phyloP scores from a whole-genome alignment of 2,888 invertebrate genomes.

The Frankliniella intonsa region DNA sequence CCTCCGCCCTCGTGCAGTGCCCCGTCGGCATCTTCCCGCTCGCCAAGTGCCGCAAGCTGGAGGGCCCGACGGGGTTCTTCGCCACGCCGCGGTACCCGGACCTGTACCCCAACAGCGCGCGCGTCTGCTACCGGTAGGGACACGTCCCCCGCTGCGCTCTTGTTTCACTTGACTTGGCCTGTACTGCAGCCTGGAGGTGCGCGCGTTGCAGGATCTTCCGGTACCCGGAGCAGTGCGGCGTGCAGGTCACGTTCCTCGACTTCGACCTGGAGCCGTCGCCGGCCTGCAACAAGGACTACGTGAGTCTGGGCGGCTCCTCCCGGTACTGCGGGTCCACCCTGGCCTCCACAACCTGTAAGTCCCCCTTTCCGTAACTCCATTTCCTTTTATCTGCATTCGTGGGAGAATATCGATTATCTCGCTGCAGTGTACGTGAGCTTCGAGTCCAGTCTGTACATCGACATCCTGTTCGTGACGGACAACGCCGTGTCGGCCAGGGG shows the following conservation, averaged over 20 bases:
- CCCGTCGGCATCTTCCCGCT: constrained; percentile 25
- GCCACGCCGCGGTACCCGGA: constrained; percentile 49
- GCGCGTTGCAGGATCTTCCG: constrained; percentile 31
- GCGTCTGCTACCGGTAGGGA: constrained; percentile 49
- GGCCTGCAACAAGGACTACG: constrained; percentile 48
- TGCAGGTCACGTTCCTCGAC: constrained; percentile 47
- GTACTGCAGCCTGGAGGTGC: neutral
- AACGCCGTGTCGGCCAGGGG: neutral
- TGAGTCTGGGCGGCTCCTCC: constrained; percentile 44
- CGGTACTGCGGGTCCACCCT: constrained; percentile 45
- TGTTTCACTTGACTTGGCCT: neutral
- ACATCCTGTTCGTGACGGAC: constrained; percentile 2
- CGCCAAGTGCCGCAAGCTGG: constrained; percentile 43
- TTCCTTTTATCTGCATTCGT: neutral
- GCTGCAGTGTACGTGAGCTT: neutral
- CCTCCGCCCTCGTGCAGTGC: constrained; percentile 28
- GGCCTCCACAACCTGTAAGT: neutral
- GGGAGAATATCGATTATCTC: no score
- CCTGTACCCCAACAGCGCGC: constrained; percentile 47
- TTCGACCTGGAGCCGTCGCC: constrained; percentile 48
- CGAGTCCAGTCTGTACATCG: neutral
- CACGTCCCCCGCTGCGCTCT: neutral
- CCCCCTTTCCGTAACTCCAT: neutral
- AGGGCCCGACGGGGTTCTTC: constrained; percentile 45
- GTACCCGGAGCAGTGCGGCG: constrained; percentile 41